Conservation (phyloP, 2,888 invertebrate genomes). For the Fragum whitleyi region DNA sequence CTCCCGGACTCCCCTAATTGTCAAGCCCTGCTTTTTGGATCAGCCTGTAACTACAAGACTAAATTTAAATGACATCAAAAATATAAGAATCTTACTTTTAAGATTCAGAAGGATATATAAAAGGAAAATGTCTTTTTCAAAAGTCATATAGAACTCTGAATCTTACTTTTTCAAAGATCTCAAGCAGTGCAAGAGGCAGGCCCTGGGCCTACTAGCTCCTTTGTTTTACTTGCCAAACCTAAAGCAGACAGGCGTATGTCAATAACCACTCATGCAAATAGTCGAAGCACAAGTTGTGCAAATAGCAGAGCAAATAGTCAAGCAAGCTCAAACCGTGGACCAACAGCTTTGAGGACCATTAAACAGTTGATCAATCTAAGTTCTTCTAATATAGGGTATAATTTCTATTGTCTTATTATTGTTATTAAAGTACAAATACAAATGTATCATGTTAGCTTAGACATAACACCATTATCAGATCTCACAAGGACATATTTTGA, state of each 20-base stretch:
- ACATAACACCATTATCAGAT: too few species aligned
- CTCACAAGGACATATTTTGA: too few species aligned
- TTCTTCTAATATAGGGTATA: conserved; percentile 14
- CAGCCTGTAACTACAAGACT: too few species aligned
- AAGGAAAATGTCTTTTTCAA: too few species aligned
- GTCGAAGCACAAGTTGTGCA: conserved; percentile 3
- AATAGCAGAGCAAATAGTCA: conserved; percentile 23
- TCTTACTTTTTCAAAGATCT: not conserved
- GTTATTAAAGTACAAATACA: not conserved
- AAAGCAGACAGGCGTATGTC: conserved; percentile 17
- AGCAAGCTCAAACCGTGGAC: conserved; percentile 10
- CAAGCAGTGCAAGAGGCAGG: conserved; percentile 3
- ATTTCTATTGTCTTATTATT: not conserved
- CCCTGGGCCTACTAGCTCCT: not conserved
- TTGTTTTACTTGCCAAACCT: conserved; percentile 8
- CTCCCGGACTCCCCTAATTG: too few species aligned
- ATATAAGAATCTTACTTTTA: too few species aligned
- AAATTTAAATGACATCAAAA: too few species aligned
- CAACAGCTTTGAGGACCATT: not conserved
- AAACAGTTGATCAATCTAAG: conserved; percentile 14
- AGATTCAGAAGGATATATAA: too few species aligned
- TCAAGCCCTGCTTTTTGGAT: too few species aligned
- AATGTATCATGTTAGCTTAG: too few species aligned
- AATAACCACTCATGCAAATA: conserved; percentile 3
- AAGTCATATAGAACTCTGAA: too few species aligned